Percentiles rank a stretch among this genome's conserved stretches.
These are phyloP conservation scores for Anaspis maculata DNA, from an alignment of 2,888 invertebrate genomes.

Conservation along the genomic window DNA sequence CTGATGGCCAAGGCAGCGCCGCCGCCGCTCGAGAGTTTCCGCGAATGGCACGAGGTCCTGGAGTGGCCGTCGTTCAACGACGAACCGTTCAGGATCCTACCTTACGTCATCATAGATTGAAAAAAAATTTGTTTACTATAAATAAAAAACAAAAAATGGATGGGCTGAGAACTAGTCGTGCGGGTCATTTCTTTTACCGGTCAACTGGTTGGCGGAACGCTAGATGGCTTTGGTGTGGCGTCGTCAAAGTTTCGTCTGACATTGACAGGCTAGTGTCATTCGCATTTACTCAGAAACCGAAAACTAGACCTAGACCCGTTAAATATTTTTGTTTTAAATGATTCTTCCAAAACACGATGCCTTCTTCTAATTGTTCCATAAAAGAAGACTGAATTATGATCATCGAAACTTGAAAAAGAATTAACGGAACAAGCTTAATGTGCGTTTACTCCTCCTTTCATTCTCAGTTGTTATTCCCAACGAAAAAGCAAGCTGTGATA, in stretches of 20 bases:
- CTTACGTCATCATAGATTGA: constrained; percentile 94
- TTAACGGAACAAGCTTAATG: too few species aligned
- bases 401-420: too few species aligned
- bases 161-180: not conserved
- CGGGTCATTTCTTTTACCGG: not conserved
- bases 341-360: too few species aligned
- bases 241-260: not conserved
- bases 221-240: constrained; percentile 5
- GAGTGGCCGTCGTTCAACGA: constrained; percentile 65
- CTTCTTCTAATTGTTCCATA: too few species aligned
- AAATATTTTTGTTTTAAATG: too few species aligned
- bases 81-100: constrained; percentile 82
- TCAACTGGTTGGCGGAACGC: not conserved
- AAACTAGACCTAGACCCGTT: too few species aligned
- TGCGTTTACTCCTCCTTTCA: too few species aligned
- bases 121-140: constrained; percentile 11
- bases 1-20: too few species aligned
- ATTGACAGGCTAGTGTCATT: not conserved
- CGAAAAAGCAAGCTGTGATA: too few species aligned
- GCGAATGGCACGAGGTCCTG: constrained; percentile 87
- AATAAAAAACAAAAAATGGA: constrained; percentile 6
- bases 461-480: too few species aligned
- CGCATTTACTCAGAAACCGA: too few species aligned
- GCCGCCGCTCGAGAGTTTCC: constrained; percentile 60
- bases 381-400: too few species aligned